Evolutionary conservation across 2,888 invertebrate genomes (phyloP), one percentile per base, ranked within the genome.

Genomic region (Dysmachus trigonus): DNA sequence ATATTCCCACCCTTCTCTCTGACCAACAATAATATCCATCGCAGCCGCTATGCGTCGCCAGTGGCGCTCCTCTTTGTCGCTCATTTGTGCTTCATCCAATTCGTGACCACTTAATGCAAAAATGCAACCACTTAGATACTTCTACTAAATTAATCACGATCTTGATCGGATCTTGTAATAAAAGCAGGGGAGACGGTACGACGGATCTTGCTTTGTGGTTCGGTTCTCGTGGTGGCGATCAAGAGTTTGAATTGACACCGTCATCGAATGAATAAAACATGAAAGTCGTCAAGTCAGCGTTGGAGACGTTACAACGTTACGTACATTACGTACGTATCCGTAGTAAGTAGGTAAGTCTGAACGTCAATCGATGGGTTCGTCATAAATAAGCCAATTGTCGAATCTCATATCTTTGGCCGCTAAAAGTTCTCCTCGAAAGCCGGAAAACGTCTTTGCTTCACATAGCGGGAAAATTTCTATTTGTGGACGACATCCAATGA

Each of bases 131-230:
- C 62, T 53, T 81, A 62, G 33, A 31, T 62, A 81, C 81, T 53
- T 81, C 53, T 81, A 62, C 53, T 81, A 62, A 81, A 81, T 81
- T 81, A 81, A 81, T 81, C 81, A 62, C 62, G 81, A 62, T 81
- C 81, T 53, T 18, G 62, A 81, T 81, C 53, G 31, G 73, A 73
- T 33, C 33, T 31, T n/a, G 73, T 33, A n/a, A 13, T 41, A 15
- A 41, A 41, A 41, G 38, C 38, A 15, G 38, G 15, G 38, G 38
- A 31, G 18, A n/a, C 73, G 33, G 7, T 7, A 30, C 47, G 47
- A 13, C 15, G 15, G 15, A 77, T 77, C 77, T 77, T 77, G 77
- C 13, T 47, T 77, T 77, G 77, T 15, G 76, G 62, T 62, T n/a
- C n/a, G 62, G 27, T 62, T 62, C 62, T 62, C 62, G 62, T 5